Percentiles rank a stretch among this genome's conserved stretches.
phyloP scores from a whole-genome alignment of 2,888 invertebrate genomes.

The Alloscopus bannaensis region DNA sequence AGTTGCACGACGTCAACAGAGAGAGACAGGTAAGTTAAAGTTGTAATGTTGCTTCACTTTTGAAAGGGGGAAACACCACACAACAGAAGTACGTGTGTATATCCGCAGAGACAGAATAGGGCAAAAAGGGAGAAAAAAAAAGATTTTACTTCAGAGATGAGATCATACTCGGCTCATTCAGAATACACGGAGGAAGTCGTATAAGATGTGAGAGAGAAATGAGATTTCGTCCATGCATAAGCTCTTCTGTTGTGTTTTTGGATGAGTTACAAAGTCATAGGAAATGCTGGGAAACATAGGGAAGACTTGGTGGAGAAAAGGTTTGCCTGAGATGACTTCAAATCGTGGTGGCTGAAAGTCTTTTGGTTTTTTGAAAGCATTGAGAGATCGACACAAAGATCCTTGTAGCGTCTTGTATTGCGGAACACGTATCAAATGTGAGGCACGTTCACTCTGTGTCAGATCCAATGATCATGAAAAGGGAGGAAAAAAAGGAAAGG shows the following conservation, averaged over 20 bases:
- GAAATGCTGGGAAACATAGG: conserved; percentile 32
- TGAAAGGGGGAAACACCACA: background rate
- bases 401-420: conserved; percentile 1
- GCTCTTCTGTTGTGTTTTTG: background rate
- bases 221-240: background rate
- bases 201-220: too few species aligned
- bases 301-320: too few species aligned
- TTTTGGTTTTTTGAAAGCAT: conserved; percentile 1
- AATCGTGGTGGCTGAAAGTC: too few species aligned
- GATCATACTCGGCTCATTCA: conserved; percentile 39
- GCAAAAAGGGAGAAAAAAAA: conserved; percentile 14
- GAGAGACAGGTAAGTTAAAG: conserved; percentile 48
- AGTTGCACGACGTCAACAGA: conserved; percentile 47
- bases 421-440: too few species aligned
- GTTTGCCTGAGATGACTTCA: too few species aligned
- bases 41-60: conserved; percentile 9
- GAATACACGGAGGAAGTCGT: background rate
- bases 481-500: conserved; percentile 32
- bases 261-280: background rate
- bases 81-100: background rate
- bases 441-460: too few species aligned
- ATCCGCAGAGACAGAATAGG: too few species aligned
- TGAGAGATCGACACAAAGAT: too few species aligned
- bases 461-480: conserved; percentile 50
- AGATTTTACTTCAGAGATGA: conserved; percentile 42